Evolutionary conservation across 2,888 invertebrate genomes (phyloP), one percentile per base, ranked within the genome.

Genomic region (Coleophora flavipennella): DNA sequence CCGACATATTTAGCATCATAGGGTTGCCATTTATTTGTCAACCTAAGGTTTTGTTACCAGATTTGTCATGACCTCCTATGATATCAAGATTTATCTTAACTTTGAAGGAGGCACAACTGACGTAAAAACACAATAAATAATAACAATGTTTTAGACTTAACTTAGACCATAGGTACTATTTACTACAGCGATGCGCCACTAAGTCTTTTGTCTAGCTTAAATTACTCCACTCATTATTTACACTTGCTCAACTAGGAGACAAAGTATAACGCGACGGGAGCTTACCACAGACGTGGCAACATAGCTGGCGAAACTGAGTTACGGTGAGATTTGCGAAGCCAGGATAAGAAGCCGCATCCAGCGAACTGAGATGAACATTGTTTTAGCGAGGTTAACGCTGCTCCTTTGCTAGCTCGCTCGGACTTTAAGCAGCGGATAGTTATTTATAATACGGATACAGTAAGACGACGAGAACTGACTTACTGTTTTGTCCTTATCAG

Each of bases 301-400:
- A 34, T 39, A 33, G 39, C 37, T 45, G 42, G 43, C 42, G 41
- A 49, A 63, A 62, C 45, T 60, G 35, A 62, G 66, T 58, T 58
- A 64, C 61, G 56, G 49, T 50, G 46, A 57, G 61, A 63, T 64
- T 66, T 62, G 49, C 53, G 57, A 54, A 57, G 55, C 42, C 44
- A 46, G 20, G 36, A 26, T 29, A 40, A 40, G 37, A 39, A 32
- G 31, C 13, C 36, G 26, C 33, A 39, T 37, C 36, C 20, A 3
- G 25, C 10, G 29, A 38, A 33, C 29, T 20, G 25, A 14, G 27
- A 14, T 27, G 31, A 38, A 38, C 28, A 32, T 35, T 31, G 41
- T 8, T 8, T 29, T 29, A 3, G 29, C 29, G n/a, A 29, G 29
- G 3, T 29, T 20, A 4, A 20, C 3, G 20, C 20, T 20, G 20